Evolutionary conservation across 2,113 vertebrate genomes (phyloP), one percentile per base, ranked within the genome.

Genomic region (Pachycephala philippinensis): DNA sequence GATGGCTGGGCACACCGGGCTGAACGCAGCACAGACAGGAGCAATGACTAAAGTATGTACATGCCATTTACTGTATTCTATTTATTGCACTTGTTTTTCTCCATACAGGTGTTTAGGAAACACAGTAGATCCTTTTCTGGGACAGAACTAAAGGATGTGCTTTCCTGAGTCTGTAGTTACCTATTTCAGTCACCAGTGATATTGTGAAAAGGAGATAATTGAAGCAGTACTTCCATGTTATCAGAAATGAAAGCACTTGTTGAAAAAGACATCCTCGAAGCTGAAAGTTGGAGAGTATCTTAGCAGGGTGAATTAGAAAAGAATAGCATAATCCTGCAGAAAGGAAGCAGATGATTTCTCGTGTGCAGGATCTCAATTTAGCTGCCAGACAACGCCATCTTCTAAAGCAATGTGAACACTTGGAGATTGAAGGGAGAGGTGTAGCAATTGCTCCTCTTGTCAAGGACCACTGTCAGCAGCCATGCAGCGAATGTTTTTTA

Each of bases 1-100:
- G 96, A 98, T 99, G 98, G 97, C 98, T 37, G 88, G 98, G 64
- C 99, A 99, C 71, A 96, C 98, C 11, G 93, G 98, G 47, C 93
- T 99, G 97, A 99, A 98, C 92, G 95, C 98, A 39, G 98, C 99
- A 70, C 99, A 99, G 98, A 97, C 98, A 65, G 99, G 99, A 98
- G 98, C 98, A 98, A 98, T 99, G 97, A 98, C 98, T 94, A 99
- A 99, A 98, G 99, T 99, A 97, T 97, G 99, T 98, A 61, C 60
- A 54, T 65, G 21, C 23, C 4, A 64, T 78, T 92, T 86, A 27
- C n/a, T 74, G 6, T 79, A 19, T 76, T 84, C 49, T 74, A 1
- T 84, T 74, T 54, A 61, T 60, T 89, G 14, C 13, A 10, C 61
- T 78, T 69, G 26, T 21, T 84, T 90, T 75, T 40, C 24, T 89